Percentiles rank a stretch among this genome's conserved stretches.
These are phyloP conservation scores for Ivindomyrus marchei DNA, from an alignment of 2,113 vertebrate species.

Conservation along the genomic window DNA sequence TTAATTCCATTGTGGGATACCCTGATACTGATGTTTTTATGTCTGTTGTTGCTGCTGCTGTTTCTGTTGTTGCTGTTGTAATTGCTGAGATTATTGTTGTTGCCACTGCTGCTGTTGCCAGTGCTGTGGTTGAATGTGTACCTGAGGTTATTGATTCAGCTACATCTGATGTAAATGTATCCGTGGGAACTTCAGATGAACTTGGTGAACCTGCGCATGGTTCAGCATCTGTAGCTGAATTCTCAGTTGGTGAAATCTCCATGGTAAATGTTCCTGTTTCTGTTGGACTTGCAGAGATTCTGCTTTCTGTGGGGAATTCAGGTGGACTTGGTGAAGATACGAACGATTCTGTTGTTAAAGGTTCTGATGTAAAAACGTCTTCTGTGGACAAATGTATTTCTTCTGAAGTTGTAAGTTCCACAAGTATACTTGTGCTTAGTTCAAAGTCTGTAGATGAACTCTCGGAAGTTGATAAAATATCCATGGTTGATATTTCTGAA, in stretches of 20 bases:
- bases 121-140: neutral
- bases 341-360: neutral
- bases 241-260: neutral
- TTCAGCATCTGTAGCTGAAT: neutral
- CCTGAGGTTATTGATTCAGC: neutral
- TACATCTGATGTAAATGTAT: neutral
- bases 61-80: neutral
- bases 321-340: neutral
- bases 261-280: neutral
- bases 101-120: neutral
- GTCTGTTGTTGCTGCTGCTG: neutral
- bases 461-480: neutral
- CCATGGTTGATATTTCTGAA: neutral
- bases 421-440: neutral
- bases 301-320: neutral
- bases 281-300: neutral
- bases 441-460: neutral
- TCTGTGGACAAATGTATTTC: neutral
- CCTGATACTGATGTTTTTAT: neutral
- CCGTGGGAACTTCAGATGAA: neutral
- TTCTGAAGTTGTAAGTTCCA: neutral
- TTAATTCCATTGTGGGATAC: neutral
- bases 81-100: too few species aligned
- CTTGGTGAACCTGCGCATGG: neutral
- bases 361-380: neutral